Conservation (phyloP, 2,797 vertebrate genomes). For the Rhodeus uyekii region DNA sequence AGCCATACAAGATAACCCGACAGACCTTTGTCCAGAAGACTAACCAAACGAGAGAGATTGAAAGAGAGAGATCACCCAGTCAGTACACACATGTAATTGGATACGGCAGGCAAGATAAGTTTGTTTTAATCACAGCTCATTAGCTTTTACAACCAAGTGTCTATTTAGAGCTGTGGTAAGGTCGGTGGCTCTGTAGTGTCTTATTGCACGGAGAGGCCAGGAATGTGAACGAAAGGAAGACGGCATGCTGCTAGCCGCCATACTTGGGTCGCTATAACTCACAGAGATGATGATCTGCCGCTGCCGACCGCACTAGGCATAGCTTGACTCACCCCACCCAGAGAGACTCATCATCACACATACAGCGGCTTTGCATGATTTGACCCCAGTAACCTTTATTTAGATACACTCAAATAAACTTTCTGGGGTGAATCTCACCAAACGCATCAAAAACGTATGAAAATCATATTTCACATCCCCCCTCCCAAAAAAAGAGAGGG, state of each 20-base stretch:
- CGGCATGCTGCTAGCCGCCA: conserved; percentile 50
- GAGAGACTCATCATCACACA: conserved; percentile 29
- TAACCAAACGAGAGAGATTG: conserved; percentile 14
- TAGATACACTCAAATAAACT: conserved; percentile 27
- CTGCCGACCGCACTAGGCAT: conserved; percentile 40
- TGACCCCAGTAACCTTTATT: conserved; percentile 32
- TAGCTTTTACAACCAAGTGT: conserved; percentile 49
- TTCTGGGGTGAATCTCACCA: not conserved
- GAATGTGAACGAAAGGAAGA: conserved; percentile 44
- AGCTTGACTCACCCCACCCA: conserved; percentile 44
- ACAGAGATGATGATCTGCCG: conserved; percentile 45
- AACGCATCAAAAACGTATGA: not conserved
- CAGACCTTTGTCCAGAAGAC: conserved; percentile 20
- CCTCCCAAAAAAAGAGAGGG: not conserved
- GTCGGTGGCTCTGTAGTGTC: conserved; percentile 64
- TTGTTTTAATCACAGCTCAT: conserved; percentile 58
- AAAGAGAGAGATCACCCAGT: conserved; percentile 33
- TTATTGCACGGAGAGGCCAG: conserved; percentile 64
- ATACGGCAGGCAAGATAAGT: conserved; percentile 41
- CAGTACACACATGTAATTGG: conserved; percentile 33
- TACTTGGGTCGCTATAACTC: conserved; percentile 50
- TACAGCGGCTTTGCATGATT: conserved; percentile 14
- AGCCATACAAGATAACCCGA: conserved; percentile 36
- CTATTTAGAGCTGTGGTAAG: conserved; percentile 49
- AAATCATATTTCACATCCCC: not conserved